Base-by-base conservation (phyloP, 2,888 invertebrate genomes). In the Coremacera marginata region DNA sequence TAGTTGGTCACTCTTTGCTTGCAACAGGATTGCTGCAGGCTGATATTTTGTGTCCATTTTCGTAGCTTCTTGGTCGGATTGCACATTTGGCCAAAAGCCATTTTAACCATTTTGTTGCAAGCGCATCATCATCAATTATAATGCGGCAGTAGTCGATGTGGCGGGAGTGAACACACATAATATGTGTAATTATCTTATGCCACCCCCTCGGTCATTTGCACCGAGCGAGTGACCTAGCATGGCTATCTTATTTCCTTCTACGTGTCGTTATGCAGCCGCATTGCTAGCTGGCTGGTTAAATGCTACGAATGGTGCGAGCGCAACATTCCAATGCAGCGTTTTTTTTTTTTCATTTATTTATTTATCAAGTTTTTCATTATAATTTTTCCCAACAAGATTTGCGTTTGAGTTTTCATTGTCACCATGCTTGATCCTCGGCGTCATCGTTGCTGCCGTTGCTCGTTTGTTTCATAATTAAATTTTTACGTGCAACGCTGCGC, bases 101-200 rank as follows among this genome's bases (percentile, higher is more conserved):
- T 65, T 65, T 25, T 52, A 31, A 67, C 5, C 49, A 62, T 55
- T 74, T 74, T 55, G 37, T 55, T 74, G 74, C 57, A 63, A 52
- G 25, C 73, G 65, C 67, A 55, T 62, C 49, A 67, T 68, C 68
- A 60, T 72, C 62, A 72, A 72, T 60, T 62, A 62, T 57, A 25
- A 25, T 49, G 73, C 63, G 62, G 16, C 51, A n/a, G 63, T n/a
- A n/a, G 63, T n/a, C 44, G 22, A 14, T 19, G 72, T 49, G 52
- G 9, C 51, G 51, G 51, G 14, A 27, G 31, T 22, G 52, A n/a
- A 81, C 78, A 76, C 76, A 81, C 78, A 76, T 77, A 80, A 83
- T 85, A 87, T 84, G 82, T 86, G 85, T 87, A 86, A 87, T 87
- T 87, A 86, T 83, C 83, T 83, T 25, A 49, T 44, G 27, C 3